Evolutionary conservation across 2,113 vertebrate genomes (phyloP).

Genomic region (Eurystomus gularis): DNA sequence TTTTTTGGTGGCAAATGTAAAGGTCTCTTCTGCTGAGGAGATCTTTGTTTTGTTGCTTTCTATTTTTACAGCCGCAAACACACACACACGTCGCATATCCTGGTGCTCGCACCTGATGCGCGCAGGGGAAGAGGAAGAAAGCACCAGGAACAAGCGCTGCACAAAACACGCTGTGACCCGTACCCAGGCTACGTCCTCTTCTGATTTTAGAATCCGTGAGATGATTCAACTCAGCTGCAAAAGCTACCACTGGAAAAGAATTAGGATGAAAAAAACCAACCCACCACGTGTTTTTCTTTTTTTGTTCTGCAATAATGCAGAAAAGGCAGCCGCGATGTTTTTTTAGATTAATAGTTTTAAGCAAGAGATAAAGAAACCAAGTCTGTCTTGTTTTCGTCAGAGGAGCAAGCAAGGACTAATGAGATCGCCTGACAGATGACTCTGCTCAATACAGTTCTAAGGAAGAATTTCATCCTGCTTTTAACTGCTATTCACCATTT

Average conservation of each 20-base stretch:
- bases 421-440: not conserved
- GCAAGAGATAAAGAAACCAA: not conserved
- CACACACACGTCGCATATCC: rapidly evolving
- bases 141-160: not conserved
- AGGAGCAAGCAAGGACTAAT: not conserved
- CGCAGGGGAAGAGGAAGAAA: not conserved
- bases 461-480: not conserved
- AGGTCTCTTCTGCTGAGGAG: not conserved
- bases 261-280: not conserved
- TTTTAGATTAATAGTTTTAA: not conserved
- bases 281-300: rapidly evolving
- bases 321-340: not conserved
- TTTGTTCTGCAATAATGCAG: not conserved
- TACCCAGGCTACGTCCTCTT: not conserved
- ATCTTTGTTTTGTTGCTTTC: not conserved
- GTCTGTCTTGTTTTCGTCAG: not conserved
- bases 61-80: not conserved
- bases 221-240: not conserved
- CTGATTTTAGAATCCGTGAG: rapidly evolving
- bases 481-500: not conserved
- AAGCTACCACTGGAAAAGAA: not conserved
- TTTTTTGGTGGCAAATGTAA: not conserved
- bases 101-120: not conserved
- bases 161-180: rapidly evolving
- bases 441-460: not conserved